These are phyloP conservation scores for Watsonalla cultraria DNA, from an alignment of 2,888 invertebrate species.

Conservation along the genomic window DNA sequence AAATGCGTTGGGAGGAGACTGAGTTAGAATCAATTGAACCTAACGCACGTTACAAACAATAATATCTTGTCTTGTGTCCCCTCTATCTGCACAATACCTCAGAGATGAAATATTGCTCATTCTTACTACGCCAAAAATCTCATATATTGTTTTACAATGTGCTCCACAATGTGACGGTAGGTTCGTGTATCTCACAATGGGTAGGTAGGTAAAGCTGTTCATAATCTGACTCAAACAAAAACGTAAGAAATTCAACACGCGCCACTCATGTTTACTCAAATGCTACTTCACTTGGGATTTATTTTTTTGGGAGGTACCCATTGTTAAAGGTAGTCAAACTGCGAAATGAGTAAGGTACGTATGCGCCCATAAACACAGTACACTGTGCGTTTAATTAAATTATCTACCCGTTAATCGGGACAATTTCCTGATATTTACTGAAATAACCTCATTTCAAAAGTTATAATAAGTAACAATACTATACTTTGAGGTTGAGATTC, in stretches of 20 bases:
- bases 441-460: background rate
- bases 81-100: no score
- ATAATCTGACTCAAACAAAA: constrained; percentile 12
- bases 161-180: constrained; percentile 3
- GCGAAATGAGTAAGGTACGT: background rate
- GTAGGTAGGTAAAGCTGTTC: constrained; percentile 4
- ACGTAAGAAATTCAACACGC: constrained; percentile 9
- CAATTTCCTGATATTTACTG: background rate
- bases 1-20: no score
- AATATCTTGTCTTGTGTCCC: no score
- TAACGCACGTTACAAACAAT: no score
- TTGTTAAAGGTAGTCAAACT: background rate
- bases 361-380: background rate
- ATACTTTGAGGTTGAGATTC: constrained; percentile 1
- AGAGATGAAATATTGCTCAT: no score
- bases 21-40: no score
- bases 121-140: no score
- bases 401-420: background rate
- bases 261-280: constrained; percentile 7
- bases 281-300: constrained; percentile 4
- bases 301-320: background rate
- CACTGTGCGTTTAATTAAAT: background rate
- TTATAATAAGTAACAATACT: no score
- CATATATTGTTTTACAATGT: background rate
- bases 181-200: constrained; percentile 7